Evolutionary conservation across 2,797 vertebrate genomes (phyloP), one percentile per base, ranked within the genome.

Genomic region (Malurus splendens): DNA sequence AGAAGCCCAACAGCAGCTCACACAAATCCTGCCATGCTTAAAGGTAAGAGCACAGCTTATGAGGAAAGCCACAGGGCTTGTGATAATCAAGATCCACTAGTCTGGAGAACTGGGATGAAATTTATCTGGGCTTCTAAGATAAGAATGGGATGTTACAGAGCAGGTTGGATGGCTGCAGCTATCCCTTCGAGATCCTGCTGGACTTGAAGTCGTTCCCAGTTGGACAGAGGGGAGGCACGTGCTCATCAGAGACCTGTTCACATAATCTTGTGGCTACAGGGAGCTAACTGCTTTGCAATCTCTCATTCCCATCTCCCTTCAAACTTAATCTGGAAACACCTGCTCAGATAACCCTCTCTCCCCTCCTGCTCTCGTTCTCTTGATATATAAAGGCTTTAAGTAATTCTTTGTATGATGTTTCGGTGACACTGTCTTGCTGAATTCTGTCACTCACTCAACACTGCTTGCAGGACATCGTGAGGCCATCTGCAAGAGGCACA

Each of bases 321-420:
- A 80, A 87, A 71, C 33, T 64, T 88, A 80, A 91, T 76, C 87
- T 91, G 80, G 83, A 90, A 93, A 87, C 47, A 86, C 65, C 82
- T 76, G 27, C 65, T 64, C 87, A 62, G 80, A 90, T 87, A 92
- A 89, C 74, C 51, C 60, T 87, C 60, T 82, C 54, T 64, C 30
- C n/a, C 32, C 10, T 38, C 18, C 19, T 20, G 38, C 44, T 93
- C 89, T 70, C 51, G 15, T 84, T 94, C 65, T 57, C 50, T 78
- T 90, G 77, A 82, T 89, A 23, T 42, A 70, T 52, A 87, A 89
- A 89, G 47, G 44, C 18, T 92, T 92, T 41, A 67, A 71, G 64
- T 55, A 86, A 92, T 79, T 84, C 85, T 87, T 86, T 54, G 74
- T 74, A 23, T 56, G 72, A 87, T 32, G 10, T 80, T 87, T 87